Evolutionary conservation across 2,888 invertebrate species (phyloP), one percentile per base, ranked within the genome.

Genomic region (Lagria hirta): DNA sequence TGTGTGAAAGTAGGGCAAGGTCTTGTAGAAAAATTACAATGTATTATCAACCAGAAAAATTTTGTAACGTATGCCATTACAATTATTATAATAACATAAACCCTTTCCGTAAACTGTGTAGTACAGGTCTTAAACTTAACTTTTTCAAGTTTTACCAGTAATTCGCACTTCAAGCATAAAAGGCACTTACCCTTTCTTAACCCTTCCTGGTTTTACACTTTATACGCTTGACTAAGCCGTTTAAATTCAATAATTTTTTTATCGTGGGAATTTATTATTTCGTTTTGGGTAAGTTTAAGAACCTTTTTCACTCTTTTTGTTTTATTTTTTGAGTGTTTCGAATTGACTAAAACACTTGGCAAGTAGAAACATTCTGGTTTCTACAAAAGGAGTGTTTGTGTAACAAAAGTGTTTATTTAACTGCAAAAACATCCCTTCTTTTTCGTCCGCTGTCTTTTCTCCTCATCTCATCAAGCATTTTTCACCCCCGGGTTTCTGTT

Each of bases 361-460:
- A 45, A 52, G 50, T 42, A 29, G 51, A 54, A 52, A 54, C 54
- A 52, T 52, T 54, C 42, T 47, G 53, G 51, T 55, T 52, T 52
- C 44, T 43, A 44, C 42, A 49, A 55, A 56, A 52, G 50, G 51
- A 34, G 43, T 58, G 57, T 58, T 58, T 55, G 46, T 51, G 53
- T 47, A 54, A 55, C 48, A 48, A 40, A 53, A 53, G 58, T 58
- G 54, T 56, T 58, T 58, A 54, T 56, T 58, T 58, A 56, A 55
- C 58, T 55, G 49, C 51, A 51, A 52, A 57, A 54, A 52, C 51
- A 57, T 52, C 51, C 52, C 55, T 54, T 51, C 52, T 53, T 51
- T 53, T 50, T 28, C 37, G 18, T 17, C 17, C 38, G 34, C 30
- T 22, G 23, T 18, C 21, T 42, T 42, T 35, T 36, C 27, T 16